Percentiles rank a stretch among this genome's conserved stretches.
phyloP scores from a whole-genome alignment of 2,888 invertebrate genomes.

The Lacanobia oleracea region DNA sequence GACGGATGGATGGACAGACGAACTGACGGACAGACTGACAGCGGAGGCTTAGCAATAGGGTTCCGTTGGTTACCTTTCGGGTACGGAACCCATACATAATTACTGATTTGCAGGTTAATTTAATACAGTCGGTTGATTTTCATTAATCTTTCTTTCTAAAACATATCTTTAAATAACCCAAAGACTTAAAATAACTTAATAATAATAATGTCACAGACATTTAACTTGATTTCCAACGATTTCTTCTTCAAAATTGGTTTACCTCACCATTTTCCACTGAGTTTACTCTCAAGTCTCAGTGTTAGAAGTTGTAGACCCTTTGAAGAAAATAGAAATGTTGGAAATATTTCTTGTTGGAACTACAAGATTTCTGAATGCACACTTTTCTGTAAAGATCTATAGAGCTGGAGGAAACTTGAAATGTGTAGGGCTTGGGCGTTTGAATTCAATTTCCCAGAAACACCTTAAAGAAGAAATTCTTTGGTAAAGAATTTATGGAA shows the following conservation, averaged over 20 bases:
- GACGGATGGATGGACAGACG: too few species aligned
- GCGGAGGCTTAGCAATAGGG: too few species aligned
- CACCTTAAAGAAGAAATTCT: background rate
- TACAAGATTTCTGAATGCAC: conserved; percentile 20
- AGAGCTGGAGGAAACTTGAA: conserved; percentile 22
- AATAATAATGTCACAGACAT: background rate
- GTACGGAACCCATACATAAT: too few species aligned
- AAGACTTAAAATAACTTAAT: background rate
- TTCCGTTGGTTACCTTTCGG: too few species aligned
- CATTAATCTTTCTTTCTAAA: background rate
- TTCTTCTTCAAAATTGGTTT: background rate
- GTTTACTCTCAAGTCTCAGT: conserved; percentile 5
- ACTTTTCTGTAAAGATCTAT: conserved; percentile 27
- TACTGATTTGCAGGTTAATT: too few species aligned
- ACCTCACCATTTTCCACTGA: background rate
- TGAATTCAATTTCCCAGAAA: conserved; percentile 33
- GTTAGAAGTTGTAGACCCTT: background rate
- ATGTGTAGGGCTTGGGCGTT: conserved; percentile 15
- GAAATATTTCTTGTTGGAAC: conserved; percentile 26
- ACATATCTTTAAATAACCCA: background rate
- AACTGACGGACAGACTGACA: too few species aligned
- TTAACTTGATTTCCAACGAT: background rate
- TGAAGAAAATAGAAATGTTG: conserved; percentile 15
- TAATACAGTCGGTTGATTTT: too few species aligned
- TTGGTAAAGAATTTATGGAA: background rate